Conservation (phyloP, 2,888 invertebrate genomes). For the Habrosyne pyritoides region DNA sequence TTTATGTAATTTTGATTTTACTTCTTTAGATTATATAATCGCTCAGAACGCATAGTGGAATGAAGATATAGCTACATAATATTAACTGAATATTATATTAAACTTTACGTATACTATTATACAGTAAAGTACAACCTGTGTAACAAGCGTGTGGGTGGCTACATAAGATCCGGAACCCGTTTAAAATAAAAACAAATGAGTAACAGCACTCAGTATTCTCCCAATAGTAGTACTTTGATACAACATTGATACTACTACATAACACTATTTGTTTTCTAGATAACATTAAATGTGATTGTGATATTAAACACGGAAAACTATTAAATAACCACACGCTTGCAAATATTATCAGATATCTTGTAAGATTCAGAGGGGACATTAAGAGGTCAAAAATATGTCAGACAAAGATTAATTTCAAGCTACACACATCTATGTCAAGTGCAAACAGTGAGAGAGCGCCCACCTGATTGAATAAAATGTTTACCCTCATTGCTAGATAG, state of each 20-base stretch:
- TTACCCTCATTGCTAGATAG: not conserved
- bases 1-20: conserved; percentile 31
- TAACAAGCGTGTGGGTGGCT: not conserved
- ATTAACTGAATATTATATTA: conserved; percentile 18
- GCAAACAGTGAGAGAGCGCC: no score
- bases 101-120: no score
- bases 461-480: not conserved
- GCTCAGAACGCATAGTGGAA: conserved; percentile 61
- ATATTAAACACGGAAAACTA: not conserved
- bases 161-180: not conserved
- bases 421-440: not conserved
- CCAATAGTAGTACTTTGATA: no score
- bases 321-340: not conserved
- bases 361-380: not conserved
- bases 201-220: no score
- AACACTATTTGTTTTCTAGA: no score
- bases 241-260: no score
- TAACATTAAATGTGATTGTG: not conserved
- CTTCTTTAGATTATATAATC: conserved; percentile 36
- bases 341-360: not conserved
- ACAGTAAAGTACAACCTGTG: not conserved
- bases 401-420: not conserved
- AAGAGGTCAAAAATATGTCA: not conserved
- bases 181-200: not conserved
- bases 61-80: conserved; percentile 43